Conservation (phyloP, 2,888 invertebrate genomes). For the Epinotia brunnichana region DNA sequence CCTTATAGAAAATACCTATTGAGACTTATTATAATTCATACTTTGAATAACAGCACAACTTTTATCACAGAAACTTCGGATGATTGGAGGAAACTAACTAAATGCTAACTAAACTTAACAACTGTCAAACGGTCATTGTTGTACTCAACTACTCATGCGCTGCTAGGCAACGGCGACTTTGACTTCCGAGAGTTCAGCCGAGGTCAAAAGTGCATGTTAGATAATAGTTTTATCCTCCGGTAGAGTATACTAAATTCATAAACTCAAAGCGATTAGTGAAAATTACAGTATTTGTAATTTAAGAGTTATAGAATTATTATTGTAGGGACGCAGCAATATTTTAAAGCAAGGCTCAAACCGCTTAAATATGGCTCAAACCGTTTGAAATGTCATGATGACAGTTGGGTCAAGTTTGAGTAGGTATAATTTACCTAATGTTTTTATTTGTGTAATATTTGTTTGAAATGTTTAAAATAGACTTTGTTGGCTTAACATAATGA, state of each 20-base stretch:
- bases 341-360: conserved; percentile 14
- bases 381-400: conserved; percentile 20
- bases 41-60: neutral
- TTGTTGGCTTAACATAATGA: neutral
- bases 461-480: neutral
- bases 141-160: conserved; percentile 8
- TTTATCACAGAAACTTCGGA: conserved; percentile 20
- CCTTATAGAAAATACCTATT: neutral
- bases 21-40: conserved; percentile 10
- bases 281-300: neutral
- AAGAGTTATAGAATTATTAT: neutral
- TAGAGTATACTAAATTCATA: neutral
- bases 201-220: neutral
- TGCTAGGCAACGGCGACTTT: conserved; percentile 36
- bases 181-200: neutral
- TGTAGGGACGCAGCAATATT: neutral
- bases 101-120: conserved; percentile 14
- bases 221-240: neutral
- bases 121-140: conserved; percentile 36
- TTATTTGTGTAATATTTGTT: neutral
- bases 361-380: neutral
- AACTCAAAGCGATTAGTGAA: neutral
- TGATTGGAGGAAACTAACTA: conserved; percentile 22
- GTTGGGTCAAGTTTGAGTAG: neutral
- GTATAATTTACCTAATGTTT: neutral